Conservation (phyloP, 1,140 invertebrate genomes). For the roundworm (Caenorhabditis elegans) region DNA sequence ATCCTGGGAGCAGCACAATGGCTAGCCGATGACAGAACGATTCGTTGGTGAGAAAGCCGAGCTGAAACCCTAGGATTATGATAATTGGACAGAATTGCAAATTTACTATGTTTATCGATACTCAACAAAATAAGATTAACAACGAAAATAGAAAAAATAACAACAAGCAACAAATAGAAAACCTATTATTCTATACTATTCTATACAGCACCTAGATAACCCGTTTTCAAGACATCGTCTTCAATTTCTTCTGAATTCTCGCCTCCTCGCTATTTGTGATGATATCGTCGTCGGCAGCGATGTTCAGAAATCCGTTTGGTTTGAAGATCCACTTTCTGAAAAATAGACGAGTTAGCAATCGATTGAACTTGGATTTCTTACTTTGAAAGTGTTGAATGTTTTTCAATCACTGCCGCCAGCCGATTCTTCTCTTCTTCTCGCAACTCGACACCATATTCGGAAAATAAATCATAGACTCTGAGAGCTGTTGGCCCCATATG, state of each 20-base stretch:
- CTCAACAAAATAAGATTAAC: no score
- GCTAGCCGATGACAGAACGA: no score
- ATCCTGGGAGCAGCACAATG: no score
- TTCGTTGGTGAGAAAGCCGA: no score
- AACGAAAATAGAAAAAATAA: neutral
- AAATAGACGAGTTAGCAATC: neutral
- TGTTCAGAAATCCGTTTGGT: slow-evolving; percentile 10
- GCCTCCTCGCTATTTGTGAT: neutral
- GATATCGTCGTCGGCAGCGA: neutral
- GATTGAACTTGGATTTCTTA: neutral
- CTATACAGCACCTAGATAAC: neutral
- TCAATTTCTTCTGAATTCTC: neutral
- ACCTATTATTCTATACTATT: neutral
- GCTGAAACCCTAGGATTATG: no score
- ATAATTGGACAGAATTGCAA: no score
- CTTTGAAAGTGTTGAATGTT: neutral
- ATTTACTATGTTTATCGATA: no score
- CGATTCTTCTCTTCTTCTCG: neutral
- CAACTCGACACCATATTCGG: neutral
- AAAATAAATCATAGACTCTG: neutral
- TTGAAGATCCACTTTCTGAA: slow-evolving; percentile 27
- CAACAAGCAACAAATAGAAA: neutral
- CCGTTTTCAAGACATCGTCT: neutral
- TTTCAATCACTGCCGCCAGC: neutral
- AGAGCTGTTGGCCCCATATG: slow-evolving; percentile 14